Base-by-base conservation (phyloP, 2,113 vertebrate species). In the Atherinomorus stipes region DNA sequence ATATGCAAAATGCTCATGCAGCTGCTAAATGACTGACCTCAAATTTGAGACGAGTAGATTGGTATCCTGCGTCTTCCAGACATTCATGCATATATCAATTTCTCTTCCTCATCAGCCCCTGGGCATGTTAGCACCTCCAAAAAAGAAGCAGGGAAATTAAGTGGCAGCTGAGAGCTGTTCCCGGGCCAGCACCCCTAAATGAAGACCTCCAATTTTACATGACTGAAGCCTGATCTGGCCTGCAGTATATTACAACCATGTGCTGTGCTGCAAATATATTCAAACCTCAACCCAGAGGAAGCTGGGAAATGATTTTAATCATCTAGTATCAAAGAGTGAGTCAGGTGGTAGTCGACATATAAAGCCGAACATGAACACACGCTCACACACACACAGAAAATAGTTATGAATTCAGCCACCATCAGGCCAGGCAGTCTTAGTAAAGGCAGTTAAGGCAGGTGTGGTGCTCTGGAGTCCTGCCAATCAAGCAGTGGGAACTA, bases 161-260 rank as follows among this genome's bases (percentile, higher is more conserved):
- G 72, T 63, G 63, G 71, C 72, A 82, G 56, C 71, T 73, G 86
- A 86, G 68, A 53, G 63, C 82, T 71, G 66, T 71, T 81, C 71
- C 62, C 81, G 60, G 88, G 90, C 67, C 80, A 80, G 82, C 69
- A 78, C 53, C 38, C 78, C 76, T 65, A 82, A 88, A 92, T 79
- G 74, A 91, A 88, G 73, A 83, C 82, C 86, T 78, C 78, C 79
- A 82, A 83, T 91, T 90, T 88, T 90, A 68, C 79, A 69, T 71
- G 85, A 91, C 58, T 91, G 89, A 87, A 85, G 88, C 84, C 76
- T 89, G 86, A 90, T 85, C 87, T 34, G 26, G 21, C 15, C 25
- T 2, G 64, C 53, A 77, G 5, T 71, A 85, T 93, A 91, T 94
- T 93, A 89, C 82, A 92, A 80, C 92, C 94, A 94, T 94, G 92